Evolutionary conservation across 1,140 invertebrate species (phyloP), one percentile per base, ranked within the genome.

Genomic region (Diachasmimorpha longicaudata): DNA sequence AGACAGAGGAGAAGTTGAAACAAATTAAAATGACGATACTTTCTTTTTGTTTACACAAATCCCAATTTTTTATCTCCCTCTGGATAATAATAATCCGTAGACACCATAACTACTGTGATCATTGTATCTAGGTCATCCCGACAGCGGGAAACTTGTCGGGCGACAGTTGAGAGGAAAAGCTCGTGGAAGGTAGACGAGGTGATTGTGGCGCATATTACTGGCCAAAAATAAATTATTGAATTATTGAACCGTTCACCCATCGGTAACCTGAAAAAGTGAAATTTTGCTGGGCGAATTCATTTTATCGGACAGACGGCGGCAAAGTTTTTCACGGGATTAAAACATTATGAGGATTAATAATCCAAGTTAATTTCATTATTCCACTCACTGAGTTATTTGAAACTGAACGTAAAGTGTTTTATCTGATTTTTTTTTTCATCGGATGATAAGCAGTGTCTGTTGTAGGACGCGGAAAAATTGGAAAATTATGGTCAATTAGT

Each of bases 221-320:
- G 66, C 25, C 31, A 39, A 68, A 68, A 68, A 68, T 68, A 68
- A 68, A 68, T 68, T 68, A 68, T 68, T 68, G 66, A 68, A 68
- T 68, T 68, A 68, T 68, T 68, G 66, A 68, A 68, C 66, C 25
- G 36, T 68, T n/a, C 36, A 2, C 9, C 36, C 14, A 2, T 39
- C 58, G 21, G 23, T 0, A 63, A 13, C 14, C 23, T 21, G 19
- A 63, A 63, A 63, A 63, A 63, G 58, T 63, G 58, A 63, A 63
- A 63, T 25, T 63, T 68, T 68, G 36, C 5, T n/a, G n/a, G 36
- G 5, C 66, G n/a, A 68, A 68, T 68, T 37, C 0, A 37, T 37
- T 37, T 25, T 19, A 63, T n/a, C 16, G 14, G 48, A 0, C 10
- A 68, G 31, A 68, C 36, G 66, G 66, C 31, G 31, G 25, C 66